Evolutionary conservation across 2,113 vertebrate species (phyloP), one percentile per base, ranked within the genome.

Genomic region (Sapajus apella): DNA sequence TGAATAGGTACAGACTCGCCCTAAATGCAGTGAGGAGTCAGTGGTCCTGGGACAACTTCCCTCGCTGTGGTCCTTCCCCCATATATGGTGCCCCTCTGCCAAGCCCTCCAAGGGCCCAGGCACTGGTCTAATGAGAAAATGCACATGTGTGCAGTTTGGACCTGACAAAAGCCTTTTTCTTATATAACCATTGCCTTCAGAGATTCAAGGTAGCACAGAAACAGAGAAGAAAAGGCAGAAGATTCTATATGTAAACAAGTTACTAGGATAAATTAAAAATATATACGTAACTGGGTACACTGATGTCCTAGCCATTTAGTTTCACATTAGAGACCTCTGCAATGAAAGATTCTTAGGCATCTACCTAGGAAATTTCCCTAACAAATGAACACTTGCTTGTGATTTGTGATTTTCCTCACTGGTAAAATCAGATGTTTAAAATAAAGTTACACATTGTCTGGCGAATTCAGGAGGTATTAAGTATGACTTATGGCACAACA

Each of bases 31-130:
- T 0, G 3, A 35, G 30, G 21, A 50, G 8, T 11, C 12, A 45
- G 8, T 0, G 1, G 52, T 21, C 20, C 0, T 3, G 17, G 10
- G 68, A 14, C 27, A 16, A 8, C 16, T 76, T 9, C 61, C 40
- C 17, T 14, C 2, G 3, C 7, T 8, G 14, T 3, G 27, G 77
- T 14, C 70, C 47, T 18, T 21, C n/a, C 43, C 27, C 5, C 4
- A 35, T 0, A 8, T 9, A 37, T 8, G 35, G 2, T 58, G 27
- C 17, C n/a, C 40, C 14, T 25, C 35, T 8, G 1, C 25, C 72
- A 66, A 77, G 32, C 20, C 40, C 47, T n/a, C 3, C 0, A 0
- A 73, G 18, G 56, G 50, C 14, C 32, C 50, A n/a, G n/a, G 37
- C 8, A 32, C 17, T 47, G 14, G 10, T 13, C 61, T 56, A 45